A percentile compares a stretch with the other conserved stretches of the same genome.
Conservation (phyloP, 2,797 vertebrate species). For the Enteromius thamalakanensis region DNA sequence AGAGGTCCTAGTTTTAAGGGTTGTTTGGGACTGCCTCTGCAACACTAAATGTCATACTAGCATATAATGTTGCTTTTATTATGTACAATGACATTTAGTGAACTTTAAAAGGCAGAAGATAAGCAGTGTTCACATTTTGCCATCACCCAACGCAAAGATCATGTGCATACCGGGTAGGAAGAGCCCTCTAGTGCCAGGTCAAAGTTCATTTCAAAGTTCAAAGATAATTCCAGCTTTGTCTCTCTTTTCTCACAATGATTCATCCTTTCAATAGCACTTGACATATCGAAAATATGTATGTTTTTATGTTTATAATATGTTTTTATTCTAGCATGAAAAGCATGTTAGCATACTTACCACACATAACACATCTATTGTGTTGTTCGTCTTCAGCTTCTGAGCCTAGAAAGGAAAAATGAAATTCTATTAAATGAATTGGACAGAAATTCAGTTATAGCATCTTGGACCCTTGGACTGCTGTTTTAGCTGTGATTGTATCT, state of each 20-base stretch:
- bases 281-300: background rate
- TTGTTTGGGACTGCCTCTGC: constrained; percentile 63
- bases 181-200: constrained; percentile 54
- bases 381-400: constrained; percentile 90
- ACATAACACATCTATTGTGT: constrained; percentile 78
- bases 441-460: background rate
- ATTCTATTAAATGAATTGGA: background rate
- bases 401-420: constrained; percentile 75
- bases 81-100: constrained; percentile 83
- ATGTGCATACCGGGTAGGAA: constrained; percentile 59
- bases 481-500: constrained; percentile 4
- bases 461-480: background rate
- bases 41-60: constrained; percentile 77
- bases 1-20: constrained; percentile 64
- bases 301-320: no score
- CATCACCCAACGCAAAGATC: constrained; percentile 71
- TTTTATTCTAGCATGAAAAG: background rate
- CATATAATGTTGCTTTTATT: constrained; percentile 76
- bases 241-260: constrained; percentile 9
- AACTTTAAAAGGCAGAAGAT: constrained; percentile 82
- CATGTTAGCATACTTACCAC: constrained; percentile 66
- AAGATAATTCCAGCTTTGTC: constrained; percentile 28
- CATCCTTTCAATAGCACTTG: background rate
- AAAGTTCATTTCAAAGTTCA: no score
- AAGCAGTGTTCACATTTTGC: constrained; percentile 74